A percentile compares a stretch with the other conserved stretches of the same genome.
Conservation (phyloP, 1,140 invertebrate species). For the Drosophila pseudoananassae region DNA sequence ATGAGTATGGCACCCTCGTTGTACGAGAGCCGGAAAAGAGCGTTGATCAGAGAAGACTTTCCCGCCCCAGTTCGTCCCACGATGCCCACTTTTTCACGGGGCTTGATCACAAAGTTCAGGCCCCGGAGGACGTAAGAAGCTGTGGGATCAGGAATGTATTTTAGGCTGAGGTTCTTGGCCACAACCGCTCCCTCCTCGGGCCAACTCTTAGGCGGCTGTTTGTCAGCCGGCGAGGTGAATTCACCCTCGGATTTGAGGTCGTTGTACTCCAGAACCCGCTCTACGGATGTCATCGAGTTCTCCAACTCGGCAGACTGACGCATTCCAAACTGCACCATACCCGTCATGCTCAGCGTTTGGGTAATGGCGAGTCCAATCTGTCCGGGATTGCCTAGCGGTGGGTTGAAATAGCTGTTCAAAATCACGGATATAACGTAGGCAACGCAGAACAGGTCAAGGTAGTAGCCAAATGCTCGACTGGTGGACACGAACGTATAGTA, state of each 20-base stretch:
- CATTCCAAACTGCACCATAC: constrained; percentile 87
- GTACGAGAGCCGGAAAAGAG: constrained; percentile 87
- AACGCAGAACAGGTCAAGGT: constrained; percentile 89
- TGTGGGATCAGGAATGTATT: constrained; percentile 86
- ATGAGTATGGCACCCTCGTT: constrained; percentile 86
- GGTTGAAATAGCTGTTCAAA: constrained; percentile 86
- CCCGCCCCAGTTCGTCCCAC: constrained; percentile 93
- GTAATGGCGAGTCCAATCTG: constrained; percentile 93
- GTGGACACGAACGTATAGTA: constrained; percentile 92
- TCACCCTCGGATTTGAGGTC: constrained; percentile 87
- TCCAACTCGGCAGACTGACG: constrained; percentile 89
- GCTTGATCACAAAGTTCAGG: constrained; percentile 86
- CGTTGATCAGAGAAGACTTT: constrained; percentile 90
- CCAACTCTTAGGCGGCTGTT: constrained; percentile 89
- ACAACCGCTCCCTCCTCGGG: constrained; percentile 88
- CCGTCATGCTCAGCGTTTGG: constrained; percentile 91
- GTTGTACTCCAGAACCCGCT: constrained; percentile 92
- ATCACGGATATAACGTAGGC: constrained; percentile 89
- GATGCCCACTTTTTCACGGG: constrained; percentile 86
- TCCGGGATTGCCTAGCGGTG: constrained; percentile 85
- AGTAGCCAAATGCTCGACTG: constrained; percentile 92
- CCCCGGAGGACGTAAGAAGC: constrained; percentile 86
- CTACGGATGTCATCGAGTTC: constrained; percentile 91
- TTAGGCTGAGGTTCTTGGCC: constrained; percentile 87
- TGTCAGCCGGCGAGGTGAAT: constrained; percentile 85